phyloP scores from a whole-genome alignment of 2,113 vertebrate species.

The Casuarius casuarius region DNA sequence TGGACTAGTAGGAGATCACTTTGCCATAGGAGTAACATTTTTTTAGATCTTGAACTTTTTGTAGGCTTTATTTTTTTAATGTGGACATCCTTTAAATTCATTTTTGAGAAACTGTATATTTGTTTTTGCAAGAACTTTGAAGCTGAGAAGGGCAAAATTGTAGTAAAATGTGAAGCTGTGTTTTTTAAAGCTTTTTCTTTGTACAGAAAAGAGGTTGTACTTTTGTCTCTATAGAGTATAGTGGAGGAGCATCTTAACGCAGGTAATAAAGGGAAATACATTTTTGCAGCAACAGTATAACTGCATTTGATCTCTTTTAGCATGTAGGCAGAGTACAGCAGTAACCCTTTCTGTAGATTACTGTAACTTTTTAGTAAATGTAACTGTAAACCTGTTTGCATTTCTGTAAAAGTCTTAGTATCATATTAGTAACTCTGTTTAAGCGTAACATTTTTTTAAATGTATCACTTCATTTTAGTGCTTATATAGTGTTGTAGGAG shows the following conservation, averaged over 20 bases:
- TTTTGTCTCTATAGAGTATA: conserved; percentile 50
- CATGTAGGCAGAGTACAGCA: conserved; percentile 50
- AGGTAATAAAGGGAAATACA: conserved; percentile 58
- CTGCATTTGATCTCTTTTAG: conserved; percentile 21
- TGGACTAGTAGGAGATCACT: conserved; percentile 80
- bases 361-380: conserved; percentile 75
- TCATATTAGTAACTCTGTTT: conserved; percentile 62
- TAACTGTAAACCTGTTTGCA: conserved; percentile 69
- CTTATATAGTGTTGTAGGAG: conserved; percentile 44
- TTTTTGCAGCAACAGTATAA: conserved; percentile 34
- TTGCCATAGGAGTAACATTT: conserved; percentile 82
- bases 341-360: conserved; percentile 74
- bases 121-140: conserved; percentile 79
- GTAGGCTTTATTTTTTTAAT: conserved; percentile 90
- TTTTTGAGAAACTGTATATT: conserved; percentile 82
- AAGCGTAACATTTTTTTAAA: conserved; percentile 63
- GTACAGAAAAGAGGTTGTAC: conserved; percentile 76
- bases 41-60: conserved; percentile 83
- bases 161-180: conserved; percentile 83
- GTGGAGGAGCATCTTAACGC: conserved; percentile 15
- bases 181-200: conserved; percentile 76
- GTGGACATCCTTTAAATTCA: conserved; percentile 81
- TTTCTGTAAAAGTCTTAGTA: conserved; percentile 72
- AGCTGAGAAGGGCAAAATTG: conserved; percentile 78
- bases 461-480: conserved; percentile 68